A percentile compares a stretch with the other conserved stretches of the same genome.
These are phyloP conservation scores for Taeniopygia guttata DNA, from an alignment of 2,797 vertebrate genomes.

Conservation along the genomic window DNA sequence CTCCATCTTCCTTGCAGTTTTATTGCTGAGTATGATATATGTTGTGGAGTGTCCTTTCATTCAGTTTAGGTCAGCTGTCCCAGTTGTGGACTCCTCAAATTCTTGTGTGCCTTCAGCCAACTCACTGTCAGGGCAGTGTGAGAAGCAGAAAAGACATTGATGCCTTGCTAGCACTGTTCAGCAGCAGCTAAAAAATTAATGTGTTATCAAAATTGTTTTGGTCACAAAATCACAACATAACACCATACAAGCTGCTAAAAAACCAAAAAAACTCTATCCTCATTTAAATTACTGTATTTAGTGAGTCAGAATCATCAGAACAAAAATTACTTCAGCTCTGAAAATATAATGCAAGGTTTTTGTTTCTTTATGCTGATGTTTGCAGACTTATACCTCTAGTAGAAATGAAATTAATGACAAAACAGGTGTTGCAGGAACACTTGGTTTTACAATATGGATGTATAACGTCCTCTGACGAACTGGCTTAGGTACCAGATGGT, in stretches of 20 bases:
- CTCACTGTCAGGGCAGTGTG: background rate
- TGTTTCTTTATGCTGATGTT: background rate
- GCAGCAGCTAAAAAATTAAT: background rate
- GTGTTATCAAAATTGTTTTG: background rate
- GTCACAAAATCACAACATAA: background rate
- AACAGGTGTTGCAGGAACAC: background rate
- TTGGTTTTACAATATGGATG: background rate
- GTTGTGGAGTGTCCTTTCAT: background rate
- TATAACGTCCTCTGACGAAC: background rate
- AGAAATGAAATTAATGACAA: background rate
- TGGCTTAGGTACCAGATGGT: background rate
- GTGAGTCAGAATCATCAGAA: background rate
- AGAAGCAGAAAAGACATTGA: background rate
- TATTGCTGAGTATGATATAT: background rate
- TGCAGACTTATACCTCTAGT: background rate
- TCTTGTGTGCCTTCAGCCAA: background rate
- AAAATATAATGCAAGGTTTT: background rate
- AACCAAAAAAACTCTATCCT: background rate
- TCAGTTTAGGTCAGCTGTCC: background rate
- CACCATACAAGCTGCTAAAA: background rate
- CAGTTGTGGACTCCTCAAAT: background rate
- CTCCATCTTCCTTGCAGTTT: background rate
- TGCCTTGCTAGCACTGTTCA: background rate
- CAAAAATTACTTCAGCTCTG: background rate
- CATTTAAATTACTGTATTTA: rapidly evolving